Percentiles rank a stretch among this genome's conserved stretches.
Conservation (phyloP, 2,888 invertebrate genomes). For the Chirona hameri region DNA sequence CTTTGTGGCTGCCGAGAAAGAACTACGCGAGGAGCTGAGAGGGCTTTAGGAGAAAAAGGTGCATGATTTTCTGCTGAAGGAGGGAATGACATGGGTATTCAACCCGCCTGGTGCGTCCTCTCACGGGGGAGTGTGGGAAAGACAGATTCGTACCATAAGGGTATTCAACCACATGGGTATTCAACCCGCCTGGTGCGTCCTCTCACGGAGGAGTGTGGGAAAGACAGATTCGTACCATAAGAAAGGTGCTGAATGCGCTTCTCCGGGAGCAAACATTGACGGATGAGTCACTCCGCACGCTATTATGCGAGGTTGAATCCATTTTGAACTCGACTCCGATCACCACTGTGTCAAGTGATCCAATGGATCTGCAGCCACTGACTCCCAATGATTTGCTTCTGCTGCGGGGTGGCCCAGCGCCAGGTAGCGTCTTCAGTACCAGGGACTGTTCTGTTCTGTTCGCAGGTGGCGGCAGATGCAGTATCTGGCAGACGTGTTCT, state of each 20-base stretch:
- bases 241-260: constrained; percentile 30
- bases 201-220: constrained; percentile 31
- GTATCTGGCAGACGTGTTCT: constrained; percentile 32
- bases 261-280: constrained; percentile 30
- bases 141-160: too few species aligned
- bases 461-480: constrained; percentile 12
- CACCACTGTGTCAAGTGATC: constrained; percentile 23
- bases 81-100: neutral
- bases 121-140: constrained; percentile 31
- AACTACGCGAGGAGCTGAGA: neutral
- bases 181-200: constrained; percentile 29
- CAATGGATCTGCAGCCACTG: constrained; percentile 28
- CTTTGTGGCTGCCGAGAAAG: neutral
- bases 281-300: constrained; percentile 3
- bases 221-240: constrained; percentile 26
- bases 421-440: too few species aligned
- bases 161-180: neutral
- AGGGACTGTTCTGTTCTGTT: too few species aligned
- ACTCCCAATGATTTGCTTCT: constrained; percentile 31
- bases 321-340: constrained; percentile 32
- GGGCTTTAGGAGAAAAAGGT: neutral
- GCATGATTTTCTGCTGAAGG: neutral
- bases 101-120: constrained; percentile 30
- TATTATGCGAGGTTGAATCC: constrained; percentile 32
- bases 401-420: neutral